Percentiles rank a stretch among this genome's conserved stretches.
Evolutionary conservation across 2,797 vertebrate genomes (phyloP).

Genomic region (Menidia menidia): DNA sequence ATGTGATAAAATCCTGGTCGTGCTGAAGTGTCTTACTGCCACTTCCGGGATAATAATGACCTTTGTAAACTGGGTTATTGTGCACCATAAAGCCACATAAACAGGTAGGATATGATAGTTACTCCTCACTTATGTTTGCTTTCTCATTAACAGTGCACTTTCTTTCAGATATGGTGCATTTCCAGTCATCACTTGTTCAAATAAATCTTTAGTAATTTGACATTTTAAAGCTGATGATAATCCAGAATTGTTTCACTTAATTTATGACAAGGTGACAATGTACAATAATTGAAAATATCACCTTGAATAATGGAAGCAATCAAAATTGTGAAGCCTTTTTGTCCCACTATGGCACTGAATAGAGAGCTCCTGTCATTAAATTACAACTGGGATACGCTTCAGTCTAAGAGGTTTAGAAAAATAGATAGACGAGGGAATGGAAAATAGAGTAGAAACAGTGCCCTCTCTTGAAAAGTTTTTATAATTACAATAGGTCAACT

Average conservation of each 20-base stretch:
- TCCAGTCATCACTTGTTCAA: neutral
- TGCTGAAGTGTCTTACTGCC: neutral
- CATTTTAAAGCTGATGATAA: neutral
- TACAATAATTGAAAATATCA: neutral
- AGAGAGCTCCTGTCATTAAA: too few species aligned
- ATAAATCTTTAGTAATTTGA: neutral
- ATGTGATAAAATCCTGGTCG: conserved; percentile 44
- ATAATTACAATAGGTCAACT: conserved; percentile 38
- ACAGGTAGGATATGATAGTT: conserved; percentile 23
- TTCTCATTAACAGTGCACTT: conserved; percentile 14
- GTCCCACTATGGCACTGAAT: too few species aligned
- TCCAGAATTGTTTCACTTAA: neutral
- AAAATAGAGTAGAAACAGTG: conserved; percentile 35
- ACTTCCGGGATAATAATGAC: conserved; percentile 21
- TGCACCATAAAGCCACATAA: conserved; percentile 43
- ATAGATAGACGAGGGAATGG: neutral
- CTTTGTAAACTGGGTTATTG: conserved; percentile 30
- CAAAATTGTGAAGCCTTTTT: neutral
- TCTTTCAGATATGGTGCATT: neutral
- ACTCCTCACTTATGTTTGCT: conserved; percentile 11
- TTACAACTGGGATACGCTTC: too few species aligned
- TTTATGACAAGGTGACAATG: conserved; percentile 15
- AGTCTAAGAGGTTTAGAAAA: neutral
- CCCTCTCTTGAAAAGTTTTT: conserved; percentile 62
- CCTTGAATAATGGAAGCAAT: conserved; percentile 10